These are phyloP conservation scores for Lymantria dispar DNA, from an alignment of 2,888 invertebrate species.

Conservation along the genomic window DNA sequence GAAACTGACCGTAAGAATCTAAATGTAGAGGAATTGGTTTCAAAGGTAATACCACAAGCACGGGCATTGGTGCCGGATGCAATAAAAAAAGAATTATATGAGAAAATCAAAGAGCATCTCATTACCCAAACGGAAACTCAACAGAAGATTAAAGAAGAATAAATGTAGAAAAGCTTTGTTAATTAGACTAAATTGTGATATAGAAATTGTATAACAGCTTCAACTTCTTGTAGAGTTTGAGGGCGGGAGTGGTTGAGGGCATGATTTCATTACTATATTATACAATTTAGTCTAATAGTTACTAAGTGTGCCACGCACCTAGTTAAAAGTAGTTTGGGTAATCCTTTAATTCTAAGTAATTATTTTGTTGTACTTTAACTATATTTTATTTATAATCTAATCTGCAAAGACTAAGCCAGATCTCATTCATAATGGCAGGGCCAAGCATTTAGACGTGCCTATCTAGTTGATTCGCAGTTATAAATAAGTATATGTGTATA, in stretches of 20 bases:
- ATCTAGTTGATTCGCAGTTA: too few relatives aligned
- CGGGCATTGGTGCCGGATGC: conserved; percentile 94
- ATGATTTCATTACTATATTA: too few relatives aligned
- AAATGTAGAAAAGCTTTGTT: conserved; percentile 5
- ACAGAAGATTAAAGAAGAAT: conserved; percentile 41
- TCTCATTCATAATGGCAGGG: not conserved
- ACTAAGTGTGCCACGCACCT: too few relatives aligned
- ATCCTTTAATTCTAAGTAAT: too few relatives aligned
- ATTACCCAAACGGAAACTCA: conserved; percentile 63
- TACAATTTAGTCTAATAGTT: too few relatives aligned
- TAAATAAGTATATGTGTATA: too few relatives aligned
- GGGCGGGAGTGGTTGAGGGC: too few relatives aligned
- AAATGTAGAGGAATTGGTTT: conserved; percentile 91
- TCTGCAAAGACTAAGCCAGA: not conserved
- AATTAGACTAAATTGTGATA: too few relatives aligned
- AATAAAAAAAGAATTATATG: conserved; percentile 94
- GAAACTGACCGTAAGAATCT: conserved; percentile 89
- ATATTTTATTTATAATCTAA: not conserved
- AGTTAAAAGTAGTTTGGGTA: too few relatives aligned
- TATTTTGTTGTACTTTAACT: not conserved
- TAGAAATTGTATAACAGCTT: too few relatives aligned
- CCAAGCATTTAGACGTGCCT: too few relatives aligned
- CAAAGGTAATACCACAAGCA: conserved; percentile 93
- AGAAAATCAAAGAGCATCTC: conserved; percentile 93
- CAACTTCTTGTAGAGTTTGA: too few relatives aligned